Percentiles rank a stretch among this genome's conserved stretches.
Conservation (phyloP, 2,888 invertebrate genomes). For the Trichopoda pennipes region DNA sequence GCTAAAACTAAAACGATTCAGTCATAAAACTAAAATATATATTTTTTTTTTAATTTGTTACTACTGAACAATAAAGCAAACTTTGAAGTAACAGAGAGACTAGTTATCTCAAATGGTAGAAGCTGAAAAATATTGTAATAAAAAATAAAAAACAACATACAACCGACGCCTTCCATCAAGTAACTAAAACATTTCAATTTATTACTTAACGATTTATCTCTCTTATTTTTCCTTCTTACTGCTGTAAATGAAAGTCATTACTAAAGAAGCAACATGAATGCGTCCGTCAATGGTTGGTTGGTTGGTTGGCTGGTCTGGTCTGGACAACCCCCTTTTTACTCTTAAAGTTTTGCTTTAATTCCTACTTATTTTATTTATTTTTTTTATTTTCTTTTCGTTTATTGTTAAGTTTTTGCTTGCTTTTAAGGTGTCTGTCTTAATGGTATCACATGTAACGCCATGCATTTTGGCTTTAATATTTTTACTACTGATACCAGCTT, state of each 20-base stretch:
- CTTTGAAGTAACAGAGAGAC: too few relatives aligned
- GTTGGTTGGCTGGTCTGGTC: constrained; percentile 12
- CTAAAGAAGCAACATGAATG: constrained; percentile 37
- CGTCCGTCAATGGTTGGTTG: constrained; percentile 10
- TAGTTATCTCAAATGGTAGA: background rate
- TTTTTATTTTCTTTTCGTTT: background rate
- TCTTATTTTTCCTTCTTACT: background rate
- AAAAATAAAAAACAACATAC: background rate
- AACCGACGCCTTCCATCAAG: constrained; percentile 28
- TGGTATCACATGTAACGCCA: constrained; percentile 60
- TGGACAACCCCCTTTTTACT: constrained; percentile 39
- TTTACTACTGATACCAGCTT: constrained; percentile 13
- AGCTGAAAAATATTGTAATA: constrained; percentile 11
- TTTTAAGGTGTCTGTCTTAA: constrained; percentile 36
- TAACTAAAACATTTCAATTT: constrained; percentile 53
- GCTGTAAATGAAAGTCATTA: constrained; percentile 40
- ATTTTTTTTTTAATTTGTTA: too few relatives aligned
- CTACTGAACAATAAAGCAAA: too few relatives aligned
- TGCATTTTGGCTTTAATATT: constrained; percentile 42
- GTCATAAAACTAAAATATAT: constrained; percentile 49
- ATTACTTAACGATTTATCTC: constrained; percentile 52
- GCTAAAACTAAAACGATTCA: constrained; percentile 41
- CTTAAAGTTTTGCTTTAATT: background rate
- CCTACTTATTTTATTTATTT: background rate
- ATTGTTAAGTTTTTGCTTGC: background rate